Conservation (phyloP, 37 sponge, comb jelly and placozoan genomes). For the Geodia barretti region DNA sequence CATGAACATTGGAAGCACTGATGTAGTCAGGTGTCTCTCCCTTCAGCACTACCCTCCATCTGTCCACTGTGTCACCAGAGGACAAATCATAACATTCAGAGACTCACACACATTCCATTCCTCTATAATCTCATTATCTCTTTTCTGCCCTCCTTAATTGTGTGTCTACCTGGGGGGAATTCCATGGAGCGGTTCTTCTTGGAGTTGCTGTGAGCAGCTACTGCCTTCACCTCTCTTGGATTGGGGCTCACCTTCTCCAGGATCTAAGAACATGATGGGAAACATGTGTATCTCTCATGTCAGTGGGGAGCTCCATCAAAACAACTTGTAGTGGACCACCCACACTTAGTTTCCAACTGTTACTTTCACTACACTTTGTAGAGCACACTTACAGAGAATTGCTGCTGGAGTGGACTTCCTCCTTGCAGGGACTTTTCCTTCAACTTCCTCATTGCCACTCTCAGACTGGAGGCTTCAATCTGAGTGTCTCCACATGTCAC, state of each 20-base stretch:
- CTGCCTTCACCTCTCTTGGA: constrained; percentile 12
- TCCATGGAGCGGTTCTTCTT: constrained; percentile 20
- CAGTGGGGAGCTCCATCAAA: no score
- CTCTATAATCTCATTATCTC: no score
- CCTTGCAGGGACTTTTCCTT: background rate
- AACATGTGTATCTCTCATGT: background rate
- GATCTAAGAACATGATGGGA: background rate
- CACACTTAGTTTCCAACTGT: background rate
- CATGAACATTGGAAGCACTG: constrained; percentile 30
- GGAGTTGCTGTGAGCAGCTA: background rate
- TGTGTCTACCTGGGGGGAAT: constrained; percentile 19
- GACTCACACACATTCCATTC: background rate
- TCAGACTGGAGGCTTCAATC: background rate
- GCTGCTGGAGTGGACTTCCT: background rate
- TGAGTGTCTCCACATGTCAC: constrained; percentile 27
- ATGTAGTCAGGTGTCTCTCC: constrained; percentile 13
- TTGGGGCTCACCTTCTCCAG: constrained; percentile 26
- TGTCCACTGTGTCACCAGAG: constrained; percentile 14
- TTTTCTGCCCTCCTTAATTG: no score
- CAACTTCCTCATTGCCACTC: background rate
- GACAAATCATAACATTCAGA: no score
- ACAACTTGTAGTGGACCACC: no score
- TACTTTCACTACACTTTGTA: background rate
- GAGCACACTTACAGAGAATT: background rate
- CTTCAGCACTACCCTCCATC: constrained; percentile 14